Evolutionary conservation across 1,140 invertebrate species (phyloP), one percentile per base, ranked within the genome.

Genomic region (Oncopeltus fasciatus): DNA sequence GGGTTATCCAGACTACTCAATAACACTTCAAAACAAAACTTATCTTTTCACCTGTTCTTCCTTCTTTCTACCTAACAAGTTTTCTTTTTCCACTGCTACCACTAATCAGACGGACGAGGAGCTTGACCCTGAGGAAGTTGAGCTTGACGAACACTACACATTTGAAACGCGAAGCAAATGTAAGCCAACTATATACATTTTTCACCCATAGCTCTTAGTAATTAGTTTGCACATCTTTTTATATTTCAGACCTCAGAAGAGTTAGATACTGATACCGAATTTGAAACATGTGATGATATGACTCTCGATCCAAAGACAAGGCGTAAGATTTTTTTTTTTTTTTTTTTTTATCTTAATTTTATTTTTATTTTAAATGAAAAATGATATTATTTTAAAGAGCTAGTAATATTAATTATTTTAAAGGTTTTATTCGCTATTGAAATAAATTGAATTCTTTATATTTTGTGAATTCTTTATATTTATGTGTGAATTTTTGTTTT

Each of bases 111-210:
- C 87, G 29, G 87, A 90, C 69, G 88, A 92, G 71, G 88, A 92
- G 65, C 72, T 90, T 38, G 88, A 92, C 72, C 88, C 88, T 0
- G 88, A 92, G 72, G 88, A 92, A 68, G 83, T 92, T 26, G 86
- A 90, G 70, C 75, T 90, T 27, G 87, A 90, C 70, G 87, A 91
- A 69, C 86, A 88, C 65, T 88, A 90, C 71, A 87, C 87, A 0
- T 69, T 87, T 65, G 88, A 90, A 69, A 90, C 86, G 1, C 77
- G 86, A 44, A 90, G 87, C 73, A 90, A 89, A 81, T 90, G 84
- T 87, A 78, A 82, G 81, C 68, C 24, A 51, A 59, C 53, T 56
- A 49, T 24, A 21, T 53, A n/a, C n/a, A n/a, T n/a, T n/a, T 67
- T 31, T 64, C 60, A 62, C 66, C 28, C 61, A 9, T 61, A n/a